These are phyloP conservation scores for Hyposmocoma kahamanoa DNA, from an alignment of 1,140 invertebrate genomes.

Conservation along the genomic window DNA sequence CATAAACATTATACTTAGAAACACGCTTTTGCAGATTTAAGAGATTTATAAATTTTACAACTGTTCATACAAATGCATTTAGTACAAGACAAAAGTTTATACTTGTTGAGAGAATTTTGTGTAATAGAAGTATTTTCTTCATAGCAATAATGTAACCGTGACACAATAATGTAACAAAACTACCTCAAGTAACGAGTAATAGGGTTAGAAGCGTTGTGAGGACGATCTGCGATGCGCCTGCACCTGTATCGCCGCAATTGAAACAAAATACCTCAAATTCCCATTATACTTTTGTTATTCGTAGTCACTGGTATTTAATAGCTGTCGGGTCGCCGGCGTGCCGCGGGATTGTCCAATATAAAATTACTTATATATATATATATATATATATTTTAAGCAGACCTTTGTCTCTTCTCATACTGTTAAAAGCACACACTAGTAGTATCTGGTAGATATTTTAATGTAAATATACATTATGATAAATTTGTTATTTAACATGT, in stretches of 20 bases:
- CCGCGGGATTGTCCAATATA: background rate
- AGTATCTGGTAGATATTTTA: slow-evolving; percentile 47
- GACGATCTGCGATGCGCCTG: slow-evolving; percentile 18
- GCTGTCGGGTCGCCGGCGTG: background rate
- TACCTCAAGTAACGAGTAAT: slow-evolving; percentile 67
- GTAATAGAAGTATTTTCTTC: slow-evolving; percentile 50
- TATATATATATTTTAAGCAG: slow-evolving; percentile 31
- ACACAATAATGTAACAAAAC: slow-evolving; percentile 56
- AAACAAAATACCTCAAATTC: slow-evolving; percentile 52
- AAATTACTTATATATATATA: slow-evolving; percentile 34
- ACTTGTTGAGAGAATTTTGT: slow-evolving; percentile 58
- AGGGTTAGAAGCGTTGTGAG: slow-evolving; percentile 53
- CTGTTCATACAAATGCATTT: background rate
- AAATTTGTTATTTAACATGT: slow-evolving; percentile 69
- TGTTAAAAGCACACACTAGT: slow-evolving; percentile 57
- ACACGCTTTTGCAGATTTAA: background rate
- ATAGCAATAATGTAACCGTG: slow-evolving; percentile 57
- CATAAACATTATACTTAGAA: background rate
- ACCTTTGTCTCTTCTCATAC: slow-evolving; percentile 46
- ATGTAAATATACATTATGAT: slow-evolving; percentile 63
- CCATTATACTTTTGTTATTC: slow-evolving; percentile 26
- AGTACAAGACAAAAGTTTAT: slow-evolving; percentile 19
- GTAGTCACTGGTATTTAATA: background rate
- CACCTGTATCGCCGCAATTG: slow-evolving; percentile 4
- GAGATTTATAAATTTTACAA: background rate